These are phyloP conservation scores for Mus spicilegus DNA, from an alignment of 2,113 vertebrate species.

Conservation along the genomic window DNA sequence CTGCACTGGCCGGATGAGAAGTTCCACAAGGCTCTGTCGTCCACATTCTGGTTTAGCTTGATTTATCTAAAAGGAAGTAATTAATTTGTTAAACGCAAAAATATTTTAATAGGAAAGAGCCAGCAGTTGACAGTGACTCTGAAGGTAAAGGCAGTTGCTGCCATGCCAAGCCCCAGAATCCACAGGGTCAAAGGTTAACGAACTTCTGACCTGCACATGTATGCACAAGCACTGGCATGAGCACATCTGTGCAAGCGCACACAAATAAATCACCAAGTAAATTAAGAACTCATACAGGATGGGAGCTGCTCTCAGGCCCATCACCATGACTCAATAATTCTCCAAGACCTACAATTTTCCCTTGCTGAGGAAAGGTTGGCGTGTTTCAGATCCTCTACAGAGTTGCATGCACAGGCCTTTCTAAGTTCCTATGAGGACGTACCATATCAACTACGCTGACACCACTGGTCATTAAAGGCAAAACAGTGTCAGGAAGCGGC, in stretches of 20 bases:
- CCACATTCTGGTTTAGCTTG: conserved; percentile 98
- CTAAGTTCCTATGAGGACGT: not conserved
- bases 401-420: not conserved
- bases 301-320: not conserved
- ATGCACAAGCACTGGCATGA: not conserved
- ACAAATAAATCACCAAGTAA: not conserved
- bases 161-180: not conserved
- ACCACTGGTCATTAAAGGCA: not conserved
- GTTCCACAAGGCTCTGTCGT: conserved; percentile 95
- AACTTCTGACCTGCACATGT: not conserved
- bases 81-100: conserved; percentile 18
- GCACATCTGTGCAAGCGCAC: not conserved
- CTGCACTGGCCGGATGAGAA: conserved; percentile 98
- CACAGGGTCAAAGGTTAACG: not conserved
- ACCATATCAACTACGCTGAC: not conserved
- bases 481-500: not conserved
- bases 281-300: not conserved
- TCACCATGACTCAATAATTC: not conserved
- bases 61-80: conserved; percentile 91
- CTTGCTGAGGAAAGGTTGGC: not conserved
- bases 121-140: not conserved
- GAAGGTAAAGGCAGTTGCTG: not conserved
- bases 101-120: not conserved
- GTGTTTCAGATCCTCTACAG: conserved; percentile 1
- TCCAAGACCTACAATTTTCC: not conserved